Conservation (phyloP, 2,113 vertebrate genomes). For the Platanista minor region DNA sequence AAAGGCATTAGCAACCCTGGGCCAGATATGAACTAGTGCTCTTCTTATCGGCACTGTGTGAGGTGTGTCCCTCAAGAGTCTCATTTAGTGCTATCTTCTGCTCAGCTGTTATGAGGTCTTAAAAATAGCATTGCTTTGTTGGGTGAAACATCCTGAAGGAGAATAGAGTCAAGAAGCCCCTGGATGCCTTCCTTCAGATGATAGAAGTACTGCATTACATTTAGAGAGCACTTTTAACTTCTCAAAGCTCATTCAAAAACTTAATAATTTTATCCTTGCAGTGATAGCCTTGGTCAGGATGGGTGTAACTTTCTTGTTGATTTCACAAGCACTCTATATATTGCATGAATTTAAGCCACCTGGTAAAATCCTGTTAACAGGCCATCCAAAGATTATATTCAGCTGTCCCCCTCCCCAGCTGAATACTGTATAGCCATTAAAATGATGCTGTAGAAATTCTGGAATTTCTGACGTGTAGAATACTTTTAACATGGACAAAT, state of each 20-base stretch:
- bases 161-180: background rate
- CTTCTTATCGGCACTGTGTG: background rate
- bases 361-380: background rate
- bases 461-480: background rate
- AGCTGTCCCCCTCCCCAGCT: background rate
- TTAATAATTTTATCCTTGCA: background rate
- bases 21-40: background rate
- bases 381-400: background rate
- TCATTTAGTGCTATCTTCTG: background rate
- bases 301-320: background rate
- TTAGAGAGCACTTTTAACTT: background rate
- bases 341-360: background rate
- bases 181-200: background rate
- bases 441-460: background rate
- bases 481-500: background rate
- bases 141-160: background rate
- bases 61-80: background rate
- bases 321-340: background rate
- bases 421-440: background rate
- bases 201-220: background rate
- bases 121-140: background rate
- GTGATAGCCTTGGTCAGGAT: background rate
- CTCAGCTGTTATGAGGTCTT: background rate
- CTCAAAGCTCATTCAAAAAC: background rate
- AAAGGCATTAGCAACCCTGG: background rate